Evolutionary conservation across 2,797 vertebrate genomes (phyloP).

Genomic region (Microctenopoma lineatum): DNA sequence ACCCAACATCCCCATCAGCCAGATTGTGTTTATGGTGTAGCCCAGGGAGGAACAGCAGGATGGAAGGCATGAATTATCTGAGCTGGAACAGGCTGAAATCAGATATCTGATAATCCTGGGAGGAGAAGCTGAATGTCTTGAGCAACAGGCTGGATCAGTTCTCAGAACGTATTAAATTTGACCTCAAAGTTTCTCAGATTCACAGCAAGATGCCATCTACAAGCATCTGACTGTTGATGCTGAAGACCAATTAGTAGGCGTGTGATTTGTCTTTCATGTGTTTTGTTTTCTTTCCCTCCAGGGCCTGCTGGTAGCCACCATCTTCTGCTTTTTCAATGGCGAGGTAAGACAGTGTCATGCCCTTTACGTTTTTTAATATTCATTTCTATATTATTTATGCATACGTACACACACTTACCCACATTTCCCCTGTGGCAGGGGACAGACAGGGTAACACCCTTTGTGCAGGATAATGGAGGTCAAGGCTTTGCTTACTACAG

Average conservation of each 20-base stretch:
- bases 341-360: constrained; percentile 86
- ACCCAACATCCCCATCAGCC: constrained; percentile 10
- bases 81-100: constrained; percentile 40
- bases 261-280: constrained; percentile 1
- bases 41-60: constrained; percentile 55
- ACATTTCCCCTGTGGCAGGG: constrained; percentile 52
- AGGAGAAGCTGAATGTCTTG: constrained; percentile 12
- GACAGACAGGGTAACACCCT: background rate
- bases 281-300: constrained; percentile 79
- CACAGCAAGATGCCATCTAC: background rate
- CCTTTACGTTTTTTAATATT: constrained; percentile 14
- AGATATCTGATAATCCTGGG: constrained; percentile 52
- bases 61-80: constrained; percentile 65
- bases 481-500: background rate
- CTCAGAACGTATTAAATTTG: constrained; percentile 18
- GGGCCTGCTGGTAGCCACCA: constrained; percentile 96
- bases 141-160: constrained; percentile 46
- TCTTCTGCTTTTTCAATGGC: constrained; percentile 99
- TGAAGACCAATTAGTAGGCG: background rate
- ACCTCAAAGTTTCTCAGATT: background rate
- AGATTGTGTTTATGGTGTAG: constrained; percentile 52
- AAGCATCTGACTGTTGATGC: background rate
- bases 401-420: constrained; percentile 49
- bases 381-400: background rate
- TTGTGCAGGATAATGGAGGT: background rate